Percentiles rank a stretch among this genome's conserved stretches.
These are phyloP conservation scores for Illadopsis cleaveri DNA, from an alignment of 2,113 vertebrate genomes.

Conservation along the genomic window DNA sequence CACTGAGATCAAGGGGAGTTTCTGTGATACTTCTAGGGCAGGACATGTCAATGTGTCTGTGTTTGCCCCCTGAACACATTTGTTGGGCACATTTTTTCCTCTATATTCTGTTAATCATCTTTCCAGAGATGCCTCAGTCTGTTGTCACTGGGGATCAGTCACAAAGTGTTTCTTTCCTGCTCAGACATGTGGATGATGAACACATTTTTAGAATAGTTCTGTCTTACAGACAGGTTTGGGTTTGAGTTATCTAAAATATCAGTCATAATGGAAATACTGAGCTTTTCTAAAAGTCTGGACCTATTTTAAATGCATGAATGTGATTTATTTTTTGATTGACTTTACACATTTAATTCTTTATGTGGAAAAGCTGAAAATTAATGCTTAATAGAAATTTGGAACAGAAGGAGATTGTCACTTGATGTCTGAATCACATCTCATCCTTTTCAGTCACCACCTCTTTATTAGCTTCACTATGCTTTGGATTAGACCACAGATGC, in stretches of 20 bases:
- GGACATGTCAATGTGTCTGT: not conserved
- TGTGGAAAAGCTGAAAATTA: not conserved
- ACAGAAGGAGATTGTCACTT: conserved; percentile 41
- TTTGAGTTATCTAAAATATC: not conserved
- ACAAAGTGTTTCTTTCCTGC: not conserved
- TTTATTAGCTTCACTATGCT: conserved; percentile 13
- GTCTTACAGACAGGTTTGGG: not conserved
- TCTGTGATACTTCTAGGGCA: not conserved
- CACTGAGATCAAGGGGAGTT: not conserved
- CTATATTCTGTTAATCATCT: not conserved
- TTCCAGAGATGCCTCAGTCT: not conserved
- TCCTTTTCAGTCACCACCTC: conserved; percentile 4
- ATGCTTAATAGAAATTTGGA: conserved; percentile 12
- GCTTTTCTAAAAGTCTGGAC: not conserved
- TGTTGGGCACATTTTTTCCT: not conserved
- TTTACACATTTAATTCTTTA: not conserved
- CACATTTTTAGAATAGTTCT: not conserved
- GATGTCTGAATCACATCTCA: conserved; percentile 46
- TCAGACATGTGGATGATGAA: not conserved
- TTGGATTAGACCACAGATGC: not conserved
- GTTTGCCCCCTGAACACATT: not conserved
- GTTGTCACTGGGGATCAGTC: not conserved
- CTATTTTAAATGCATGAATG: not conserved
- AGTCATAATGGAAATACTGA: not conserved
- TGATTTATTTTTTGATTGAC: not conserved